Conservation (phyloP, 2,888 invertebrate genomes). For the Fragum fragum region DNA sequence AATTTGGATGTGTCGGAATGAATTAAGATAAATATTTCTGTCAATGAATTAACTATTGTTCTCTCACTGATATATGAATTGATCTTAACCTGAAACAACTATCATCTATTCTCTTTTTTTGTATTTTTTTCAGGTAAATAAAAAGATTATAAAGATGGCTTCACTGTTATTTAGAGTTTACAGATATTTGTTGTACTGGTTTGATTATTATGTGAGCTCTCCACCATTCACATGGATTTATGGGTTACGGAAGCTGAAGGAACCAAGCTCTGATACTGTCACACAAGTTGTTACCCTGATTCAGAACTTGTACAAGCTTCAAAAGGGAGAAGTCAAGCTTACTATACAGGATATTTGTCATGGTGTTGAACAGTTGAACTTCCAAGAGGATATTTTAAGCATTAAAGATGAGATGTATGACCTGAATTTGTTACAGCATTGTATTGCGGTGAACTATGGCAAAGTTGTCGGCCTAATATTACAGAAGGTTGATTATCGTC, state of each 20-base stretch:
- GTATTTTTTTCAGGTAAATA: background rate
- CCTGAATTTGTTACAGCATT: constrained; percentile 92
- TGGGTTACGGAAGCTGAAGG: constrained; percentile 53
- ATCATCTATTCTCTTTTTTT: too few relatives aligned
- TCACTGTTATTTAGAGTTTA: constrained; percentile 64
- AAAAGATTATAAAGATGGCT: constrained; percentile 53
- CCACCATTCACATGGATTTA: constrained; percentile 75
- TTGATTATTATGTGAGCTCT: constrained; percentile 70
- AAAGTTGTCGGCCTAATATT: constrained; percentile 89
- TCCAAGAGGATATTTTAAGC: constrained; percentile 74
- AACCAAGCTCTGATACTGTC: constrained; percentile 63
- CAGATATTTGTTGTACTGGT: constrained; percentile 70
- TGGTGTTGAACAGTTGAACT: constrained; percentile 67
- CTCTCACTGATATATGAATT: too few relatives aligned
- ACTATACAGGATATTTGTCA: constrained; percentile 43
- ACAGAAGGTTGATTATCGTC: constrained; percentile 90
- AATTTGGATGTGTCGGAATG: too few relatives aligned
- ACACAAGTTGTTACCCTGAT: constrained; percentile 61
- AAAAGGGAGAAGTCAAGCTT: constrained; percentile 30
- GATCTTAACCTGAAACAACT: too few relatives aligned
- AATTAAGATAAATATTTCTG: too few relatives aligned
- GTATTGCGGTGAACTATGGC: constrained; percentile 91
- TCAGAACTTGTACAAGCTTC: constrained; percentile 60
- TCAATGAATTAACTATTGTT: too few relatives aligned
- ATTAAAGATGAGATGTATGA: constrained; percentile 89